These are phyloP conservation scores for Phoenoteleia sp. DNA, from an alignment of 2,888 invertebrate genomes.

Conservation along the genomic window DNA sequence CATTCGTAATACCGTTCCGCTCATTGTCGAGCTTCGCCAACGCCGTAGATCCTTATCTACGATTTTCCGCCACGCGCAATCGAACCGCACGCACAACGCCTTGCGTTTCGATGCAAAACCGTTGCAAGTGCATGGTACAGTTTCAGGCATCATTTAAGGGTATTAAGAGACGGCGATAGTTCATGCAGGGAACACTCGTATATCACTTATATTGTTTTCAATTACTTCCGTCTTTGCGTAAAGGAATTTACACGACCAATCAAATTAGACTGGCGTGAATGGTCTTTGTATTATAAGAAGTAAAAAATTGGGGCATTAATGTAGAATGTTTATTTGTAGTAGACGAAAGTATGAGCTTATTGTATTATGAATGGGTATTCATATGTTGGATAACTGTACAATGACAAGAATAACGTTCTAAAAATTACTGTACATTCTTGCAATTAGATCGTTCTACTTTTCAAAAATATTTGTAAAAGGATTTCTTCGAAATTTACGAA, in stretches of 20 bases:
- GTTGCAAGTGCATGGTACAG: not conserved
- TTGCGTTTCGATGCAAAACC: conserved; percentile 19
- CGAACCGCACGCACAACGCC: not conserved
- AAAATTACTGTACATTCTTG: too few relatives aligned
- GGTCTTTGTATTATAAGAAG: not conserved
- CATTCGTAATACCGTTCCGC: conserved; percentile 27
- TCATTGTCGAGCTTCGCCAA: conserved; percentile 14
- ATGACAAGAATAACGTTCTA: too few relatives aligned
- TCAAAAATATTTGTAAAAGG: too few relatives aligned
- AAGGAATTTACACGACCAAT: conserved; percentile 54
- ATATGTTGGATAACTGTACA: too few relatives aligned
- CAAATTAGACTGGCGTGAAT: conserved; percentile 38
- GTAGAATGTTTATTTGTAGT: not conserved
- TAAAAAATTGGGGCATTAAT: not conserved
- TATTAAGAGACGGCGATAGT: not conserved
- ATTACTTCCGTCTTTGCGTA: conserved; percentile 62
- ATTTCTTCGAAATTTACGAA: too few relatives aligned
- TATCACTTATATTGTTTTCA: conserved; percentile 65
- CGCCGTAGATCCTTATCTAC: conserved; percentile 8
- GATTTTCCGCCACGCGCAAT: not conserved
- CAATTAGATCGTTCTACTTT: too few relatives aligned
- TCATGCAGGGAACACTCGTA: conserved; percentile 12
- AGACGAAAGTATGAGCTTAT: too few relatives aligned
- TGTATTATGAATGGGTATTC: too few relatives aligned
- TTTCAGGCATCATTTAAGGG: conserved; percentile 17